Conservation (phyloP, 2,113 vertebrate species). For the Salvelinus sp. region DNA sequence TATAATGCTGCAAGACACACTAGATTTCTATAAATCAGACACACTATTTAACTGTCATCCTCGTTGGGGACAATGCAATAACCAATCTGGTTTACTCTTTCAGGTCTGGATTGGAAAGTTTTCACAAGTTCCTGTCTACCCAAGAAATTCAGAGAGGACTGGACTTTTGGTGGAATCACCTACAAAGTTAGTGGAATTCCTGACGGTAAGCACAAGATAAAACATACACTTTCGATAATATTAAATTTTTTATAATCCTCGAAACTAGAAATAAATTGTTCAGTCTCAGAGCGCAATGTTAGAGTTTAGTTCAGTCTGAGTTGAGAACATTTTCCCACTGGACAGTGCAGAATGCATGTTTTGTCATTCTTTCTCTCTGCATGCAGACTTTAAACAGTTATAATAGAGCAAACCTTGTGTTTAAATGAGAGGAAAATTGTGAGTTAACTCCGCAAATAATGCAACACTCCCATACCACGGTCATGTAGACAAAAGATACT, state of each 20-base stretch:
- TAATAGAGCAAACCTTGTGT: constrained; percentile 68
- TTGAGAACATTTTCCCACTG: constrained; percentile 54
- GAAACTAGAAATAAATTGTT: no score
- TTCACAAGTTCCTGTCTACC: constrained; percentile 92
- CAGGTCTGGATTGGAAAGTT: constrained; percentile 76
- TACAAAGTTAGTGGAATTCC: constrained; percentile 90
- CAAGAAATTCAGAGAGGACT: constrained; percentile 86
- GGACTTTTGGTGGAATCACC: constrained; percentile 87
- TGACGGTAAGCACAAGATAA: constrained; percentile 78
- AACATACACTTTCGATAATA: no score
- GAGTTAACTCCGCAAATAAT: constrained; percentile 75
- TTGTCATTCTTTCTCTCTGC: constrained; percentile 54
- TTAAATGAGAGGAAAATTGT: constrained; percentile 74
- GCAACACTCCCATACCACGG: constrained; percentile 72
- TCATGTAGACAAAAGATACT: constrained; percentile 69
- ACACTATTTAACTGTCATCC: background rate
- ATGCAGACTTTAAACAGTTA: constrained; percentile 64
- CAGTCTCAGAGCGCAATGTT: constrained; percentile 1
- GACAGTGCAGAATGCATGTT: constrained; percentile 62
- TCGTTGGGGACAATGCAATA: background rate
- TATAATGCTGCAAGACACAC: background rate
- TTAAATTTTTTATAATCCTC: no score
- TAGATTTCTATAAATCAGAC: background rate
- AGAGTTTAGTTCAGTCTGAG: constrained; percentile 46
- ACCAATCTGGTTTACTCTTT: constrained; percentile 21